Conservation (phyloP, 2,797 vertebrate genomes). For the Alfaro cultratus region DNA sequence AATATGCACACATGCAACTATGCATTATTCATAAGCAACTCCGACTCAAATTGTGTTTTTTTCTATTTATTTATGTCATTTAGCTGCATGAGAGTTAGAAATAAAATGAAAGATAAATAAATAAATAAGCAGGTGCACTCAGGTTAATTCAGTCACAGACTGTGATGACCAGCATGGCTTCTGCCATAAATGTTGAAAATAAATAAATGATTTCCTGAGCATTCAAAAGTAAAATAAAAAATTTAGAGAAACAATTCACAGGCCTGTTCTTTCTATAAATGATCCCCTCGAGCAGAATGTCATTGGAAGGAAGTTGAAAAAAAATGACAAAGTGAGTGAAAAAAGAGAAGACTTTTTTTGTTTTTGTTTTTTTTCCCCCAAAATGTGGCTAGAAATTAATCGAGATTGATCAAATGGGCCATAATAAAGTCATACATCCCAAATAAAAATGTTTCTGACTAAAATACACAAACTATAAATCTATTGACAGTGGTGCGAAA, state of each 20-base stretch:
- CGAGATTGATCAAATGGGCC: neutral
- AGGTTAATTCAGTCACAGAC: slow-evolving; percentile 36
- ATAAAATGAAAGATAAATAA: slow-evolving; percentile 13
- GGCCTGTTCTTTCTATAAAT: neutral
- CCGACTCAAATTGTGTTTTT: slow-evolving; percentile 78
- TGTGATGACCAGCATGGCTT: neutral
- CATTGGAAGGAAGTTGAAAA: neutral
- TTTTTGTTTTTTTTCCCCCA: too few species aligned
- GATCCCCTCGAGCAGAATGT: neutral
- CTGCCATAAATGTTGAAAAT: neutral
- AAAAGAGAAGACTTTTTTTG: neutral
- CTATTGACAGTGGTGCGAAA: neutral
- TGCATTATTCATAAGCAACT: slow-evolving; percentile 88
- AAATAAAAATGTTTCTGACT: neutral
- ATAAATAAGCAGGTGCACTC: slow-evolving; percentile 11
- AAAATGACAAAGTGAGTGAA: neutral
- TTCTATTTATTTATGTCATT: slow-evolving; percentile 81
- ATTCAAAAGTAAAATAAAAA: neutral
- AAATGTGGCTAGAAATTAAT: neutral
- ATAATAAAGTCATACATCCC: neutral
- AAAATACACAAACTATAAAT: neutral
- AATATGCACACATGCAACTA: slow-evolving; percentile 89
- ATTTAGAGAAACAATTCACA: neutral
- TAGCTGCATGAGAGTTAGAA: slow-evolving; percentile 58
- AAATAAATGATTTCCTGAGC: neutral